These are phyloP conservation scores for Stichopus chloronotus DNA, from an alignment of 35 echinoderm and acorn worm species.

Conservation along the genomic window DNA sequence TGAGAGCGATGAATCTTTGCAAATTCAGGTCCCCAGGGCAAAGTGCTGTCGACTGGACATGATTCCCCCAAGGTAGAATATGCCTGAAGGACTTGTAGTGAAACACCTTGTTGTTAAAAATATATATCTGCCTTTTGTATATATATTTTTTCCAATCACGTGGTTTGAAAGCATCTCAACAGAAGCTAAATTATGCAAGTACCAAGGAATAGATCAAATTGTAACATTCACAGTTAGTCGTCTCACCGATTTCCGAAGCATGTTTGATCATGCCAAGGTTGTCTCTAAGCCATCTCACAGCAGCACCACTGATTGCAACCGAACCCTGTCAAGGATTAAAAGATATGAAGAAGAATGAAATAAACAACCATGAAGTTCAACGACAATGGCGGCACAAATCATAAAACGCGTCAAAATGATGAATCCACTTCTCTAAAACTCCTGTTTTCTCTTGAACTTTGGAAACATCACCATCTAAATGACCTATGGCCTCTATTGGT, in stretches of 20 bases:
- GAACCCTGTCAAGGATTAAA: slow-evolving; percentile 70
- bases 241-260: slow-evolving; percentile 92
- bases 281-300: slow-evolving; percentile 94
- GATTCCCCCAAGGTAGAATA: too few relatives aligned
- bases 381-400: background rate
- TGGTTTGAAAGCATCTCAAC: too few relatives aligned
- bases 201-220: background rate
- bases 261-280: slow-evolving; percentile 93
- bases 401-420: background rate
- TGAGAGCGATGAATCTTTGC: too few relatives aligned
- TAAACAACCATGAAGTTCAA: too few relatives aligned
- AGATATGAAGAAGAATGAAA: background rate
- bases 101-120: too few relatives aligned
- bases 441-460: background rate
- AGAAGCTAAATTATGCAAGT: too few relatives aligned
- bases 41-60: too few relatives aligned
- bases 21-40: too few relatives aligned
- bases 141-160: too few relatives aligned
- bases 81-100: too few relatives aligned
- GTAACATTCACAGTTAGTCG: background rate
- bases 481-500: too few relatives aligned
- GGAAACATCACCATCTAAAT: background rate
- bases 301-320: slow-evolving; percentile 87
- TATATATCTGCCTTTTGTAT: too few relatives aligned
- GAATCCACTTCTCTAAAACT: background rate